phyloP scores from a whole-genome alignment of 2,113 vertebrate species.

The Aptenodytes patagonicus region DNA sequence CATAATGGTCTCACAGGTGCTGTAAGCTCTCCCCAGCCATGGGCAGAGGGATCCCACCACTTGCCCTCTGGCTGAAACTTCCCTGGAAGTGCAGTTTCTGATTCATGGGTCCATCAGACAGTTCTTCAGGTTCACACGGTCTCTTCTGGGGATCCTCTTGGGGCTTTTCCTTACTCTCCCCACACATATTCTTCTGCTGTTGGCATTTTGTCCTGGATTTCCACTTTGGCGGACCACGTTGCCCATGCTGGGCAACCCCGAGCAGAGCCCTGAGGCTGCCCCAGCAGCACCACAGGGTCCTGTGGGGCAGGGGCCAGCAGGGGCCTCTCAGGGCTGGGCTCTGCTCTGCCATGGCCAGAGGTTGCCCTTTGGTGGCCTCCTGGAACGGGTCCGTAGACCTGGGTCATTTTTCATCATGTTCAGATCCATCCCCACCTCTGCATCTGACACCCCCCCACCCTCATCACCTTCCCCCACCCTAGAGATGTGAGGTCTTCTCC shows the following conservation, averaged over 20 bases:
- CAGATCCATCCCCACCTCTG: background rate
- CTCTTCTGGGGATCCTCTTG: background rate
- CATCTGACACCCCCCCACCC: background rate
- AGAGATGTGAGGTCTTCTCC: background rate
- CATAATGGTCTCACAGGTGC: background rate
- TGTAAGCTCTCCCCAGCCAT: background rate
- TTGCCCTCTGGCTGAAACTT: background rate
- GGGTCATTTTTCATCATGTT: background rate
- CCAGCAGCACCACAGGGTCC: background rate
- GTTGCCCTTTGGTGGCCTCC: background rate
- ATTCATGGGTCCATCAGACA: background rate
- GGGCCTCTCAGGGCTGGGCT: background rate
- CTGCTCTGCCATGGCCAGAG: background rate
- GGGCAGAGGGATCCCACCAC: background rate
- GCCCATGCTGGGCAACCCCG: background rate
- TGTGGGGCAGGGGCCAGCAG: background rate
- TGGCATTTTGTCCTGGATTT: background rate
- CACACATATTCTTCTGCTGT: background rate
- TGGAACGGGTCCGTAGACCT: background rate
- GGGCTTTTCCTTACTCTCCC: background rate
- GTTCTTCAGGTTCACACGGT: background rate
- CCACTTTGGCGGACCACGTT: fast-evolving
- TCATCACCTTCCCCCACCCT: background rate
- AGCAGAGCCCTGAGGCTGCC: background rate
- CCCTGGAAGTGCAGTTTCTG: background rate